These are phyloP conservation scores for Octomys mimax DNA, from an alignment of 2,797 vertebrate genomes.

Conservation along the genomic window DNA sequence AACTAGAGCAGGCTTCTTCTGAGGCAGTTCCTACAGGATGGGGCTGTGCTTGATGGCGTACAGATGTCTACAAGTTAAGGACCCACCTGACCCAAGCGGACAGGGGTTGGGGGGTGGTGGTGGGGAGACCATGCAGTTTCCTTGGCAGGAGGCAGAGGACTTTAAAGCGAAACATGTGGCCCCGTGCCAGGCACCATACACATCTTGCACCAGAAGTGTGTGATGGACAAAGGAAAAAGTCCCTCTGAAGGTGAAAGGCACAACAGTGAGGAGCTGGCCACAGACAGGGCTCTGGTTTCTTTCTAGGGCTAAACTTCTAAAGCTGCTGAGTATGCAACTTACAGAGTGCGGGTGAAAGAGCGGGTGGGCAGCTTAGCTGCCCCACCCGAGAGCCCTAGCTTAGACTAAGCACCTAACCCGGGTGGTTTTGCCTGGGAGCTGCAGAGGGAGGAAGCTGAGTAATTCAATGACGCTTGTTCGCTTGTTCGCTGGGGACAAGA, in stretches of 20 bases:
- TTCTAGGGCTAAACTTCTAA: conserved; percentile 10
- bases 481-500: conserved; percentile 90
- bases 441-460: conserved; percentile 86
- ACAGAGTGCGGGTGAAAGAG: conserved; percentile 84
- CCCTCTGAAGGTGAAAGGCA: not conserved
- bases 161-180: conserved; percentile 80
- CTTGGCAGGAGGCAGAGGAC: conserved; percentile 70
- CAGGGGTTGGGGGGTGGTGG: conserved; percentile 75
- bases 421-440: conserved; percentile 85
- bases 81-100: not conserved
- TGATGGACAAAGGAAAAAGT: not conserved
- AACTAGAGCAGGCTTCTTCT: conserved; percentile 81
- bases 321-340: conserved; percentile 39
- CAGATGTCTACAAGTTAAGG: conserved; percentile 83
- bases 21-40: conserved; percentile 85
- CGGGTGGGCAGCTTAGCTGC: conserved; percentile 82
- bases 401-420: conserved; percentile 86
- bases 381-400: conserved; percentile 83
- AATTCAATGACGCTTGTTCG: conserved; percentile 89
- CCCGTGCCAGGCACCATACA: conserved; percentile 48
- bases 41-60: conserved; percentile 74
- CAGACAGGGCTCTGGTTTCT: not conserved
- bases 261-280: not conserved
- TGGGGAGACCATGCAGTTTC: conserved; percentile 45
- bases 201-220: not conserved